Evolutionary conservation across 2,113 vertebrate species (phyloP).

Genomic region (Galemys pyrenaicus): DNA sequence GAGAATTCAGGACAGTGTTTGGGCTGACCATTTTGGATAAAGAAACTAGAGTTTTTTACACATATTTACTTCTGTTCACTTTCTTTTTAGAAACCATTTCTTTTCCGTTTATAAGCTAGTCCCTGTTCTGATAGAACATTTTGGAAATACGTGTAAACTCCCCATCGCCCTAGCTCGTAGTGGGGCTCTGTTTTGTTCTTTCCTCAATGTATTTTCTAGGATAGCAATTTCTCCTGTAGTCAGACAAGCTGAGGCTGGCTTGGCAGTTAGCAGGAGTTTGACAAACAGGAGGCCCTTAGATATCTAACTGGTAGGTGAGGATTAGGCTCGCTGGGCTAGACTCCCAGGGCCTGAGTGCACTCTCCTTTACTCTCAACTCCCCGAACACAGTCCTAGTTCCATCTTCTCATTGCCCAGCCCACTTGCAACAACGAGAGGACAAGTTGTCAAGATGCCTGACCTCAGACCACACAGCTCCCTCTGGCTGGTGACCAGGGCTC

Average conservation of each 20-base stretch:
- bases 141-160: neutral
- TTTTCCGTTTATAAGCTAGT: neutral
- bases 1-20: neutral
- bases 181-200: neutral
- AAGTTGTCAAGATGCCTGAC: neutral
- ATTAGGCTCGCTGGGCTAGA: neutral
- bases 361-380: neutral
- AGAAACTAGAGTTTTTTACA: neutral
- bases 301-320: neutral
- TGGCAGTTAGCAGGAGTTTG: neutral
- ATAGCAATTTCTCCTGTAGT: neutral
- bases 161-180: neutral
- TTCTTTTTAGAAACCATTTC: neutral
- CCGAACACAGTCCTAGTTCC: neutral
- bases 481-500: rapidly evolving
- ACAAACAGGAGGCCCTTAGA: rapidly evolving
- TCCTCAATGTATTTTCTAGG: neutral
- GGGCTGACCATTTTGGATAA: neutral
- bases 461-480: neutral
- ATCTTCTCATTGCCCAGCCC: neutral
- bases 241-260: neutral
- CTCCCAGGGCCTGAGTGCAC: neutral
- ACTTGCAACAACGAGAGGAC: neutral
- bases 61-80: neutral
- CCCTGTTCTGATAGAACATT: neutral